Evolutionary conservation across 2,113 vertebrate genomes (phyloP), one percentile per base, ranked within the genome.

Genomic region (Lanius collurio): DNA sequence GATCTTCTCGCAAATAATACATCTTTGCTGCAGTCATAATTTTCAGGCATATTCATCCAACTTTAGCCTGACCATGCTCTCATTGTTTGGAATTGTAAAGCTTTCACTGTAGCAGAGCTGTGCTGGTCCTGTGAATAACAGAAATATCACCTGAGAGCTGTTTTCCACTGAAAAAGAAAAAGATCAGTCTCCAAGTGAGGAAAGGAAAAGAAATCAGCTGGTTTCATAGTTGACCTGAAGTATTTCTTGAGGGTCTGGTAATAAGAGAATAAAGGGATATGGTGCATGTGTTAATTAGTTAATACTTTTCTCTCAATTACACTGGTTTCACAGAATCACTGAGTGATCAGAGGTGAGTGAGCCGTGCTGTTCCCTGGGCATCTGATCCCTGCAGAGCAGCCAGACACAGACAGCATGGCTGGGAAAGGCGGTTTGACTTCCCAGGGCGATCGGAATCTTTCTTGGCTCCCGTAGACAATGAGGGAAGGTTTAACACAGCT

Each of bases 311-410:
- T 74, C 42, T 44, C 49, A 44, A 4, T 84, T 79, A 44, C 9
- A 12, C 28, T 50, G 52, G 60, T 79, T 82, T 46, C 23, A n/a
- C 37, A 37, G 39, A 68, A 46, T 60, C 28, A 16, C 35, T 7
- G 33, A 12, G 24, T 17, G 44, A 65, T 37, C 33, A 33, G 62
- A 15, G 28, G 17, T 14, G 17, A 70, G 19, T 6, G 1, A 70
- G 33, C n/a, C 31, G 13, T 0, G 0, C 21, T 53, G 59, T 13
- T 64, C 17, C 41, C 22, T 23, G 47, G 33, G 19, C 9, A 11
- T 24, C 39, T 15, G 31, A 53, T 44, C 30, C 39, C 80, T 15
- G 9, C 52, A 41, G 64, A 64, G 26, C 63, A 73, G 31, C 44
- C 35, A 1, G 59, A 47, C 33, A 27, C 23, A 39, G 55, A 3